These are phyloP conservation scores for Gymnoscopelus braueri DNA, from an alignment of 2,797 vertebrate species.

Conservation along the genomic window DNA sequence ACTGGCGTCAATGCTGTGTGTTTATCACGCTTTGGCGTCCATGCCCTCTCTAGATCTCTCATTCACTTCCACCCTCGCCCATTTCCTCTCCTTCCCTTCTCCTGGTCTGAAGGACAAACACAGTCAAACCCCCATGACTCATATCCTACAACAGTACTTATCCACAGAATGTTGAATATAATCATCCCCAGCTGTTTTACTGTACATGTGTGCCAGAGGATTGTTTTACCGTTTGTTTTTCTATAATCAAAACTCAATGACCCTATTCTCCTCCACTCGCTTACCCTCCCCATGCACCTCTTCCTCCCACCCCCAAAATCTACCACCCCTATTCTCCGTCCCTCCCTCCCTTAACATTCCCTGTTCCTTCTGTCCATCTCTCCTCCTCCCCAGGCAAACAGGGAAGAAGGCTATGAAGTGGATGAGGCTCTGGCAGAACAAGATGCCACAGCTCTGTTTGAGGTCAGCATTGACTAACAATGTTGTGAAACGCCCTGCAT, in stretches of 20 bases:
- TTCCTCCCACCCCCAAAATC: slow-evolving; percentile 1
- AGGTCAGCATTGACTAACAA: slow-evolving; percentile 76
- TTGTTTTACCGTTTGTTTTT: slow-evolving; percentile 39
- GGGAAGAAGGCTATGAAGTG: slow-evolving; percentile 88
- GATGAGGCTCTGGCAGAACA: slow-evolving; percentile 86
- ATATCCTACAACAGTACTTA: slow-evolving; percentile 9
- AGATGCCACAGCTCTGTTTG: slow-evolving; percentile 89
- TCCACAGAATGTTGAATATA: slow-evolving; percentile 14
- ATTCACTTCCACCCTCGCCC: slow-evolving; percentile 34
- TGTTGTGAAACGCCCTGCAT: neutral
- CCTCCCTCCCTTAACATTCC: neutral
- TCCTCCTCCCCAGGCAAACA: slow-evolving; percentile 78
- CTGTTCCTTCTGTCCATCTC: neutral
- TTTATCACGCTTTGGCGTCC: slow-evolving; percentile 29
- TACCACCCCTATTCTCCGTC: slow-evolving; percentile 20
- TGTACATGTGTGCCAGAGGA: slow-evolving; percentile 46
- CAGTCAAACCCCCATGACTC: slow-evolving; percentile 44
- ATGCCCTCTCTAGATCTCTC: slow-evolving; percentile 19
- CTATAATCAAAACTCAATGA: slow-evolving; percentile 32
- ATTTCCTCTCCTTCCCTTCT: slow-evolving; percentile 47
- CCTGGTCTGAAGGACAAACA: slow-evolving; percentile 37
- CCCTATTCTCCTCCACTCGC: slow-evolving; percentile 1
- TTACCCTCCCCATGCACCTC: neutral
- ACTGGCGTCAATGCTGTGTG: neutral
- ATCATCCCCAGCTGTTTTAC: slow-evolving; percentile 11